A percentile compares a stretch with the other conserved stretches of the same genome.
These are phyloP conservation scores for Graptemys geographica DNA, from an alignment of 2,797 vertebrate species.

Conservation along the genomic window DNA sequence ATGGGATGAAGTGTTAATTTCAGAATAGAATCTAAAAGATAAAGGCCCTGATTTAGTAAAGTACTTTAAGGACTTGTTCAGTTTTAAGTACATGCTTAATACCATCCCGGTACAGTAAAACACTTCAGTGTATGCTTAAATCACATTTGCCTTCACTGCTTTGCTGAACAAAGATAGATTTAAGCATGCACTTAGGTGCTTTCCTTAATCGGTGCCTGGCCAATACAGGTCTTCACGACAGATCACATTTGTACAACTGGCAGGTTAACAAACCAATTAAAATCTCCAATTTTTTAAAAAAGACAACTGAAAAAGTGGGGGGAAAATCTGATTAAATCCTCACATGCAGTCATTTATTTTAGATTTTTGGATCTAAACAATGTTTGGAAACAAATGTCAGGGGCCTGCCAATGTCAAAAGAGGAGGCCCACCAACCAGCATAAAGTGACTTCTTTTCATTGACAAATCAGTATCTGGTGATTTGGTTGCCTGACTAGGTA, in stretches of 20 bases:
- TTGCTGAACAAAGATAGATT: background rate
- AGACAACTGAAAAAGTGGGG: background rate
- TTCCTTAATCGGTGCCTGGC: background rate
- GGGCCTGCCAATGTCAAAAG: background rate
- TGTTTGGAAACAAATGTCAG: background rate
- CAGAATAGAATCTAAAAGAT: background rate
- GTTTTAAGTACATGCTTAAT: background rate
- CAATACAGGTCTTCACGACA: slow-evolving; percentile 11
- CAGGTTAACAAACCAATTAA: background rate
- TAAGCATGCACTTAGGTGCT: background rate
- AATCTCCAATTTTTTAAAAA: background rate
- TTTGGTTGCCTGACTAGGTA: background rate
- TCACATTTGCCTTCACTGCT: background rate
- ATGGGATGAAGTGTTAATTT: background rate
- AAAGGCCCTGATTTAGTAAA: background rate
- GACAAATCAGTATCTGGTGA: background rate
- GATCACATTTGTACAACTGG: background rate
- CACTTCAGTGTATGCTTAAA: background rate
- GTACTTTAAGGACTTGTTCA: background rate
- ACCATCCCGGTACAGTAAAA: background rate
- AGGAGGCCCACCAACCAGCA: background rate
- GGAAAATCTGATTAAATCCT: background rate
- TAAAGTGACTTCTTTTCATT: background rate
- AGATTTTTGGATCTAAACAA: background rate
- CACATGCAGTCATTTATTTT: background rate